phyloP scores from a whole-genome alignment of 2,888 invertebrate species.

The Heterodera filipjevi region DNA sequence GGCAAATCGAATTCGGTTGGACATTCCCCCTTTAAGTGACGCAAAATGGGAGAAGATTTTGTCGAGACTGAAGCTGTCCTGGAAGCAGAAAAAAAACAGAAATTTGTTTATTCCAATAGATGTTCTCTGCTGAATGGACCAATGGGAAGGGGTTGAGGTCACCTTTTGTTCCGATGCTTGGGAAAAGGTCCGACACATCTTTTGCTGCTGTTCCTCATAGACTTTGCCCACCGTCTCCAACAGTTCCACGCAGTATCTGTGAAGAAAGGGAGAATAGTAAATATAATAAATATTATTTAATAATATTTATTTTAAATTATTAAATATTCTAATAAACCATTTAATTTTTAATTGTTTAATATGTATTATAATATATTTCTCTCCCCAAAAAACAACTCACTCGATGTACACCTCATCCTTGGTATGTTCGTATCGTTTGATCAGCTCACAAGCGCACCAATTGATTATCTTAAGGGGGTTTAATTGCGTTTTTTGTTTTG shows the following conservation, averaged over 20 bases:
- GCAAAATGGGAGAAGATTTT: conserved; percentile 25
- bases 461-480: conserved; percentile 26
- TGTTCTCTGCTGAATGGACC: background rate
- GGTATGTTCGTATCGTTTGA: conserved; percentile 36
- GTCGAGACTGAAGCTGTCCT: conserved; percentile 19
- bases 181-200: background rate
- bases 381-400: no score
- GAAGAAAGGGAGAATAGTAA: no score
- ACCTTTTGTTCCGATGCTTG: background rate
- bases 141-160: background rate
- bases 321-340: no score
- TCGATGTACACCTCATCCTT: conserved; percentile 43
- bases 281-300: background rate
- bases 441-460: conserved; percentile 35
- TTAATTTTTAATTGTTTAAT: no score
- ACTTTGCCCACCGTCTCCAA: conserved; percentile 36
- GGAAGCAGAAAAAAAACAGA: background rate
- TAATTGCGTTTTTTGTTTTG: background rate
- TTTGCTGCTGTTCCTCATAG: conserved; percentile 26
- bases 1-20: conserved; percentile 34
- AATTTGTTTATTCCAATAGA: background rate
- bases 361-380: no score
- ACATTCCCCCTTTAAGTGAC: conserved; percentile 24
- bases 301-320: background rate
- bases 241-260: conserved; percentile 43